These are phyloP conservation scores for Bradypodion pumilum DNA, from an alignment of 2,797 vertebrate genomes.

Conservation along the genomic window DNA sequence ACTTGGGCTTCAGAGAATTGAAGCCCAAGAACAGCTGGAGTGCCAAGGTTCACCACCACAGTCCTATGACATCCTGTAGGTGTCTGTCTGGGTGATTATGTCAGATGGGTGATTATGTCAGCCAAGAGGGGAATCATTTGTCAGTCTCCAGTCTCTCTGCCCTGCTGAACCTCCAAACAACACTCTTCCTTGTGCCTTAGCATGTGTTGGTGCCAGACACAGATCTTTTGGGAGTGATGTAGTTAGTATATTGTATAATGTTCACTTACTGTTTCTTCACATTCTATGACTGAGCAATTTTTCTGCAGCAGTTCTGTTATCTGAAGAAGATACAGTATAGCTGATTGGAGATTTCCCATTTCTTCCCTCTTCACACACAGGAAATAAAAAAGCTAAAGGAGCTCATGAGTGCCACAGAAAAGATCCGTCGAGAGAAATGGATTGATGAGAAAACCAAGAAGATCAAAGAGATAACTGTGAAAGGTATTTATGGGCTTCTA, in stretches of 20 bases:
- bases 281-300: background rate
- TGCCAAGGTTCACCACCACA: too few species aligned
- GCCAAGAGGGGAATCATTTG: background rate
- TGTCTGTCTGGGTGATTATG: background rate
- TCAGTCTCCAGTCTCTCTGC: background rate
- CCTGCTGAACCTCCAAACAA: background rate
- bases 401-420: slow-evolving; percentile 91
- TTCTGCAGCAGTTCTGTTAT: background rate
- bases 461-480: slow-evolving; percentile 96
- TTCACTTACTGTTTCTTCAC: background rate
- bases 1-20: too few species aligned
- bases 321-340: background rate
- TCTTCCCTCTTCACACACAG: slow-evolving; percentile 67
- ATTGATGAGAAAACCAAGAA: slow-evolving; percentile 95
- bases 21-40: too few species aligned
- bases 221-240: background rate
- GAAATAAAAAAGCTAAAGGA: slow-evolving; percentile 96
- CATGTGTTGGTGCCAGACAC: background rate
- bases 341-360: background rate
- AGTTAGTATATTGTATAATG: background rate
- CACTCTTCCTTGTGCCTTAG: background rate
- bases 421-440: slow-evolving; percentile 92
- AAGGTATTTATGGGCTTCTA: slow-evolving; percentile 75
- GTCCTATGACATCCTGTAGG: too few species aligned
- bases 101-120: background rate